Base-by-base conservation (phyloP, 1,140 invertebrate species). In the Drosophila bipectinata region DNA sequence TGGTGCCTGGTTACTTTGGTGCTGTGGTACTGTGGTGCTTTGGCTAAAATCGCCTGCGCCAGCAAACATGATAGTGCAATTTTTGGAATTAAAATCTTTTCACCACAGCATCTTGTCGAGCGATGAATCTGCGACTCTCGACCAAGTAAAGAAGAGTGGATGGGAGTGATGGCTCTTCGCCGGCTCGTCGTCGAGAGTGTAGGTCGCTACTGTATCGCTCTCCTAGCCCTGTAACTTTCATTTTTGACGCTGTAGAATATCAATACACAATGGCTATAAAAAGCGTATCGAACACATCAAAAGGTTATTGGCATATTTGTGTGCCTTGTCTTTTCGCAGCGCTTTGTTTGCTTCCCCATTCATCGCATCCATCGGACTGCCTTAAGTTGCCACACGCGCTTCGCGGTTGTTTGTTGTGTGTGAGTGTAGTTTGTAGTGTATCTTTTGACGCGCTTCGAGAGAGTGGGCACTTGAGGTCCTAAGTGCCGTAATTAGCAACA, bases 11-110 rank as follows among this genome's bases (percentile, higher is more conserved):
- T 12, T 12, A 64, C 26, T 7, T 28, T 6, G 5, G 48, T 28
- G 49, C 32, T 66, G 62, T 64, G 63, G 63, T 87, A 69, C 80
- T 5, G 4, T 4, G 5, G 26, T 73, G 75, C 81, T 87, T 73
- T 55, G 71, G 58, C 57, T 64, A 57, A 69, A 45, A 68, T 58
- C 77, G 54, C 44, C 47, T 73, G 66, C 51, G 77, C 69, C 14
- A 53, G 61, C 32, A 63, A 66, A 68, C 74, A 78, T 87, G 82
- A 87, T 82, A 72, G 64, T 87, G 82, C 82, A 87, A 76, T 87
- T 81, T 82, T 82, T 81, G 74, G 78, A 64, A 81, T 78, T 82
- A 87, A 78, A 78, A 79, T 79, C 74, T 87, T 87, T 87, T 87
- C 82, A 87, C 78, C 49, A 66, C 26, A 28, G 26, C 26, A 7